Evolutionary conservation across 1,140 invertebrate species (phyloP), one percentile per base, ranked within the genome.

Genomic region (Drosophila equinoxialis): DNA sequence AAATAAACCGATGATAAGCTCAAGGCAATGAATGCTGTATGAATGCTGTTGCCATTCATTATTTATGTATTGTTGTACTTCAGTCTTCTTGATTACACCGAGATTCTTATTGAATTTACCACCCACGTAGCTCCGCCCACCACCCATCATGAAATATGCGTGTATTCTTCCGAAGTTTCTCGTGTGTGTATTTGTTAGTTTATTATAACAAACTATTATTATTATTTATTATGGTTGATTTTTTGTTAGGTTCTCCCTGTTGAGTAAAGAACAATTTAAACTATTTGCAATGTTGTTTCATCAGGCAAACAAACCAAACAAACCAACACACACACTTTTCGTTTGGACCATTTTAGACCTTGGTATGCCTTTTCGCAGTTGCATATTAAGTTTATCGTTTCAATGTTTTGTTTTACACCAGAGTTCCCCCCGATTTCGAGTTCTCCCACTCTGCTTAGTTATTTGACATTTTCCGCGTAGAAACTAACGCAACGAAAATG

Each of bases 1-100:
- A 86, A 86, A 87, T 79, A 87, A 86, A 37, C 67, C 83, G 65
- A 87, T 87, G 83, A 87, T 86, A 86, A 83, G 75, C 83, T 73
- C 76, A 73, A 79, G 77, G 84, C 84, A 77, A 72, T 51, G 45
- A 51, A 51, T 48, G 45, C 10, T 48, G 45, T 48, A 48, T 48
- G 45, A 48, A 48, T 83, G 83, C 54, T 33, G 30, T 58, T 58
- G 26, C 84, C 69, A 86, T 86, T 87, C 84, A 89, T 89, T 86
- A 77, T 77, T 83, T 83, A 79, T 87, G 83, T 89, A 87, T 85
- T 85, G 82, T 85, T 85, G 82, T 78, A 63, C 68, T 39, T 77
- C 60, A 23, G 61, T 70, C 57, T 59, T 67, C 79, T 68, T 87
- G 82, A 85, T 85, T 85, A 83, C 45, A 79, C 77, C 66, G 63